These are phyloP conservation scores for Lithodes maja DNA, from an alignment of 2,888 invertebrate genomes.

Conservation along the genomic window DNA sequence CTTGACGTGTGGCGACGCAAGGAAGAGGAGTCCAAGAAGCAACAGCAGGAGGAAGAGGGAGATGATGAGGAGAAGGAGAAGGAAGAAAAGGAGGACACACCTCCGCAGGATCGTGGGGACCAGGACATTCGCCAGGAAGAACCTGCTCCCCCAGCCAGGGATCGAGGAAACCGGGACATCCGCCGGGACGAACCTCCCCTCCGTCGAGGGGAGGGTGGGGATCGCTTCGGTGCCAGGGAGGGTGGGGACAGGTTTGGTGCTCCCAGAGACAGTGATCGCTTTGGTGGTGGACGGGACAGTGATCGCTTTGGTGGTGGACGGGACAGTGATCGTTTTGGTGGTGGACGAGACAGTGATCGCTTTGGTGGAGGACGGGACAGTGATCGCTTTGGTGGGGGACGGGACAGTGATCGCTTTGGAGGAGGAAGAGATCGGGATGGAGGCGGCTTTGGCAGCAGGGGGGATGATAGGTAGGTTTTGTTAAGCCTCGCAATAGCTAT, in stretches of 20 bases:
- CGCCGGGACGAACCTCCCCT: constrained; percentile 47
- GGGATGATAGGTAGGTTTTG: constrained; percentile 50
- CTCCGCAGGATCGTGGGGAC: constrained; percentile 44
- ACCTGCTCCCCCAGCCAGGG: constrained; percentile 19
- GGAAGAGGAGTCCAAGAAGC: constrained; percentile 36
- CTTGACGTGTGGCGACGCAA: constrained; percentile 64
- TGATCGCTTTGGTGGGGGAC: constrained; percentile 41
- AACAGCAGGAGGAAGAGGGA: not conserved
- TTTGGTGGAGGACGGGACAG: constrained; percentile 31
- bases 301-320: constrained; percentile 41
- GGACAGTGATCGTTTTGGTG: constrained; percentile 31
- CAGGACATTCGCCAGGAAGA: constrained; percentile 58
- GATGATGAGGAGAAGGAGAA: not conserved
- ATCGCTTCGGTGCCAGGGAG: constrained; percentile 11
- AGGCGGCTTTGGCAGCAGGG: constrained; percentile 39
- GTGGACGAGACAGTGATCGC: constrained; percentile 20
- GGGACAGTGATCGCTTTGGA: constrained; percentile 35
- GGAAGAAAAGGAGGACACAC: constrained; percentile 8
- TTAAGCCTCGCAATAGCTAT: too few relatives aligned
- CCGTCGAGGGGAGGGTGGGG: constrained; percentile 32
- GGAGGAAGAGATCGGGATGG: constrained; percentile 35
- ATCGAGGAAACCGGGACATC: constrained; percentile 50
- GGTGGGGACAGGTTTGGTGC: constrained; percentile 30
- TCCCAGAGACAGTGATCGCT: constrained; percentile 15
- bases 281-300: constrained; percentile 32